Evolutionary conservation across 2,888 invertebrate genomes (phyloP).

Genomic region (Caprella mutica): DNA sequence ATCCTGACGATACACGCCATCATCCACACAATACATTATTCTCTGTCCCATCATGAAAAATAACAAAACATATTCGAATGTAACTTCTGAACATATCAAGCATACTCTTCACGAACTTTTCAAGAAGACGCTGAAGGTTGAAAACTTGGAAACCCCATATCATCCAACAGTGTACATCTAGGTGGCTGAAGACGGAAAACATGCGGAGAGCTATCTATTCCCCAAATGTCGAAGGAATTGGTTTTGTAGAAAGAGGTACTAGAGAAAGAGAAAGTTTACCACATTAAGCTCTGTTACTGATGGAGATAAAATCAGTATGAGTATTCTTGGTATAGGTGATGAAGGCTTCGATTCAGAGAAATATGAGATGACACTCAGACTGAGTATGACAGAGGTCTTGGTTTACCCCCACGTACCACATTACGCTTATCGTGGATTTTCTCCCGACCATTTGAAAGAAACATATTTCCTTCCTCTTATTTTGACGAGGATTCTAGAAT

Average conservation of each 20-base stretch:
- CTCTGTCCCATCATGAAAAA: slow-evolving; percentile 26
- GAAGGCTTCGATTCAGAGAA: not conserved
- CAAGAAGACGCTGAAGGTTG: not conserved
- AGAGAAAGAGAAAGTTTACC: slow-evolving; percentile 21
- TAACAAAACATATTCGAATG: not conserved
- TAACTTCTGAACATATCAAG: not conserved
- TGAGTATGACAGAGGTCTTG: slow-evolving; percentile 26
- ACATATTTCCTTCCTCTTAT: too few species aligned
- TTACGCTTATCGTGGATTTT: slow-evolving; percentile 26
- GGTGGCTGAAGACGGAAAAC: not conserved
- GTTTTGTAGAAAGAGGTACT: slow-evolving; percentile 23
- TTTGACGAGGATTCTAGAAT: too few species aligned
- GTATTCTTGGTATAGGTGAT: slow-evolving; percentile 1
- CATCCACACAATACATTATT: slow-evolving; percentile 25
- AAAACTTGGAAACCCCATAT: not conserved
- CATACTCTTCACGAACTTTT: slow-evolving; percentile 2
- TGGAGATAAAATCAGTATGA: not conserved
- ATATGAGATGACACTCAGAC: slow-evolving; percentile 17
- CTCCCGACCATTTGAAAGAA: too few species aligned
- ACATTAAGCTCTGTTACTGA: slow-evolving; percentile 6
- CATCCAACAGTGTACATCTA: not conserved
- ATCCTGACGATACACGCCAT: slow-evolving; percentile 14
- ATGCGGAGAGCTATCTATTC: slow-evolving; percentile 13
- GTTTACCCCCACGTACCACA: slow-evolving; percentile 17
- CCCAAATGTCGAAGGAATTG: slow-evolving; percentile 29